Percentiles rank a stretch among this genome's conserved stretches.
Evolutionary conservation across 2,888 invertebrate species (phyloP).

Genomic region (Aleiodes testaceus): DNA sequence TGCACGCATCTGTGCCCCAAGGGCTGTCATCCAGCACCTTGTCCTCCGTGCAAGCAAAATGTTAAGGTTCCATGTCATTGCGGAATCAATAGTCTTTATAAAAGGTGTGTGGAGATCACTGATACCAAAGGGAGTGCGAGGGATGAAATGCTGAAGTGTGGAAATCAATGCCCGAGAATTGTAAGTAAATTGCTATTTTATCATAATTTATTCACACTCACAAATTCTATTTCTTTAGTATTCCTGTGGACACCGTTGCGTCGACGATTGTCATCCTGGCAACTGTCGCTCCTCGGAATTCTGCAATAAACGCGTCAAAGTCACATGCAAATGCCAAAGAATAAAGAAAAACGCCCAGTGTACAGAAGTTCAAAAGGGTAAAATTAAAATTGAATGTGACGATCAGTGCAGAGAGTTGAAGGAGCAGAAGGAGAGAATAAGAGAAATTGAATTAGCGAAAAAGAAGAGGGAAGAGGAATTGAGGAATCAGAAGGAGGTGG

Average conservation of each 20-base stretch:
- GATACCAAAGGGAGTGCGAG: constrained; percentile 73
- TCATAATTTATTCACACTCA: constrained; percentile 10
- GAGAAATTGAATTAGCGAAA: constrained; percentile 76
- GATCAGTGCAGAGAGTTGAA: constrained; percentile 77
- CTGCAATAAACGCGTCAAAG: constrained; percentile 87
- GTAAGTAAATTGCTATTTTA: constrained; percentile 72
- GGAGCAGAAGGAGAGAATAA: constrained; percentile 74
- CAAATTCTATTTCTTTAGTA: constrained; percentile 74
- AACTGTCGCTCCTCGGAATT: constrained; percentile 79
- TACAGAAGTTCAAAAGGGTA: constrained; percentile 66
- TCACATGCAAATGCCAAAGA: constrained; percentile 85
- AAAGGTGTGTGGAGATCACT: constrained; percentile 82
- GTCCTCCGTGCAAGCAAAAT: constrained; percentile 83
- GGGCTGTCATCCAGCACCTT: constrained; percentile 83
- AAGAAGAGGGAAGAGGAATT: constrained; percentile 79
- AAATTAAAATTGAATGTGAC: constrained; percentile 78
- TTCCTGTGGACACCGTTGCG: constrained; percentile 89
- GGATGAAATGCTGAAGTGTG: constrained; percentile 77
- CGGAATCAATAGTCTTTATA: constrained; percentile 82
- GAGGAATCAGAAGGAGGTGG: constrained; percentile 82
- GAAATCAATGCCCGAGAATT: constrained; percentile 89
- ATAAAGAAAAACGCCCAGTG: constrained; percentile 80
- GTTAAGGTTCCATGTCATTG: constrained; percentile 88
- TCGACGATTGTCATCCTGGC: constrained; percentile 83
- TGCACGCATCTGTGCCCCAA: constrained; percentile 84